phyloP scores from a whole-genome alignment of 1,140 invertebrate species.

The Leptopilina clavipes region DNA sequence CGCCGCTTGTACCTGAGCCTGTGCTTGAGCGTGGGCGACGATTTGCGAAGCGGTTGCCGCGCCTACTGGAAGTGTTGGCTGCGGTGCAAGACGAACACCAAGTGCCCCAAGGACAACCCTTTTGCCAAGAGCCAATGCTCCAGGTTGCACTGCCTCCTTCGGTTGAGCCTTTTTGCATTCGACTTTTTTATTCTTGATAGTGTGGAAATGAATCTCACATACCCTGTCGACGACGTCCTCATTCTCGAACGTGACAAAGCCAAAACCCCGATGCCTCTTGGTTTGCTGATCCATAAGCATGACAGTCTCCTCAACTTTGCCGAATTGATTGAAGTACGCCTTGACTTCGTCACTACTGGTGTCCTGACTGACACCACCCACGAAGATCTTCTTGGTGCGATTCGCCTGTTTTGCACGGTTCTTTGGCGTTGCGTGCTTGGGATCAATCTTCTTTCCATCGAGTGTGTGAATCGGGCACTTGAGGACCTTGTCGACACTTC shows the following conservation, averaged over 20 bases:
- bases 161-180: constrained; percentile 95
- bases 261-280: constrained; percentile 91
- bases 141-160: constrained; percentile 89
- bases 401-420: constrained; percentile 89
- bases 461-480: constrained; percentile 93
- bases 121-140: constrained; percentile 83
- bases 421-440: constrained; percentile 93
- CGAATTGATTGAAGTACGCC: constrained; percentile 93
- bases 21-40: constrained; percentile 75
- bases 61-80: constrained; percentile 74
- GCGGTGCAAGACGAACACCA: constrained; percentile 79
- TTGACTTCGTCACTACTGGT: constrained; percentile 93
- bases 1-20: constrained; percentile 77
- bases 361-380: constrained; percentile 93
- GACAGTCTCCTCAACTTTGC: constrained; percentile 92
- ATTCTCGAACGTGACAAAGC: constrained; percentile 94
- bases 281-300: constrained; percentile 97
- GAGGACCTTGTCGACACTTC: constrained; percentile 91
- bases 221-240: constrained; percentile 93
- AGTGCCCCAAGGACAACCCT: constrained; percentile 82
- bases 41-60: constrained; percentile 74
- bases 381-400: constrained; percentile 94
- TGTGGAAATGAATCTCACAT: constrained; percentile 94
- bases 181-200: constrained; percentile 94
- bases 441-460: constrained; percentile 96